phyloP scores from a whole-genome alignment of 1,140 invertebrate genomes.

The Neuroterus valhalla region DNA sequence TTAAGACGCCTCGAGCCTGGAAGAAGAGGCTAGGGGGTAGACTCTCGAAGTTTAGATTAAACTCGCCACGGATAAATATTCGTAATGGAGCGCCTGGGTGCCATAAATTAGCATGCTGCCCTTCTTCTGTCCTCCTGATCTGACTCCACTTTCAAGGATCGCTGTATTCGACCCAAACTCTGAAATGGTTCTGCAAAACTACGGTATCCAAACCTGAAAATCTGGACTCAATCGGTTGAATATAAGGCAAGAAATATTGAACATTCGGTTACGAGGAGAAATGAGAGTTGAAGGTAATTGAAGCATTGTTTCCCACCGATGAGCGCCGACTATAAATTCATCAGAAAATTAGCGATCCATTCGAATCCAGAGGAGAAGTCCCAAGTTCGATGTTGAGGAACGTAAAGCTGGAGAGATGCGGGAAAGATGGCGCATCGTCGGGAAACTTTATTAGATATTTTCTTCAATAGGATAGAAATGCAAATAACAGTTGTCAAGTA shows the following conservation, averaged over 20 bases:
- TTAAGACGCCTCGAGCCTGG: constrained; percentile 66
- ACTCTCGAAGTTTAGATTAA: constrained; percentile 75
- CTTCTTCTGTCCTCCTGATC: constrained; percentile 59
- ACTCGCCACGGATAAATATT: constrained; percentile 75
- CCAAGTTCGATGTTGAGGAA: constrained; percentile 31
- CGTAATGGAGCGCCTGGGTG: constrained; percentile 75
- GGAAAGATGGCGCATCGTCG: constrained; percentile 33
- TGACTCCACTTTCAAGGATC: constrained; percentile 57
- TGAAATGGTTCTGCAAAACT: background rate
- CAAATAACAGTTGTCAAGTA: constrained; percentile 68
- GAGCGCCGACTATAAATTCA: background rate
- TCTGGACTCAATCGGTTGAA: too few species aligned
- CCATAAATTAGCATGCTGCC: constrained; percentile 75
- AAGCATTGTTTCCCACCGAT: too few species aligned
- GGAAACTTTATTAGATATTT: constrained; percentile 69
- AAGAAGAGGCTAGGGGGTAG: constrained; percentile 51
- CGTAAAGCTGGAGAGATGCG: background rate
- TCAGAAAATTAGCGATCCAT: constrained; percentile 10
- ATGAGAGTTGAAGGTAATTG: too few species aligned
- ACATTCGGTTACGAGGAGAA: too few species aligned
- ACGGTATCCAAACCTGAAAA: too few species aligned
- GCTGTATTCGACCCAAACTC: constrained; percentile 31
- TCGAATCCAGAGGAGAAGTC: background rate
- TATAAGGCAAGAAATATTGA: too few species aligned
- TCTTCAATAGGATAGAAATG: constrained; percentile 69